Base-by-base conservation (phyloP, 2,797 vertebrate species). In the Aplochiton taeniatus region DNA sequence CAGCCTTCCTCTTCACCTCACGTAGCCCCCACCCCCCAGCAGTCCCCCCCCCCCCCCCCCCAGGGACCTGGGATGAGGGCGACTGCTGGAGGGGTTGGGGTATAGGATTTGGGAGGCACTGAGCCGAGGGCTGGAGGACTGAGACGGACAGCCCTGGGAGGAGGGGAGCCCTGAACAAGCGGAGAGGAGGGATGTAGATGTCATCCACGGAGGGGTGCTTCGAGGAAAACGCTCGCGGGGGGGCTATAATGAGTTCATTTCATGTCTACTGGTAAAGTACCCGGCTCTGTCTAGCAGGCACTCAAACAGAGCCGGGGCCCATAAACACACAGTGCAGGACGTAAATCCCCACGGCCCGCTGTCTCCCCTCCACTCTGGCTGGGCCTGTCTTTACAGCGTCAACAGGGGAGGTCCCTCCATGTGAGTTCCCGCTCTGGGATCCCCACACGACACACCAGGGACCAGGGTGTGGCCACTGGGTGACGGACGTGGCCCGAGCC, bases 191-290 rank as follows among this genome's bases (percentile, higher is more conserved):
- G 55, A 75, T 69, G 68, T 75, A 71, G 83, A 81, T 78, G 83
- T 87, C 85, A 72, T 68, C 80, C 60, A 73, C 83, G 72, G 68
- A 83, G 80, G 72, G n/a, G 80, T 84, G 84, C 83, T 10, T 72
- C 56, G 17, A 76, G 85, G 87, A 84, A 84, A 87, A 68, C 52
- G 47, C 80, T 81, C 48, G 59, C 74, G 11, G 31, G 65, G 83
- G 85, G 73, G 78, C 83, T 78, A 78, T 89, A 91, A 90, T 90
- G 85, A 88, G 83, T 88, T 89, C 88, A 88, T 90, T 90, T 90
- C 87, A 88, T 85, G 89, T 89, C 75, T 73, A 85, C 87, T 85
- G 87, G 87, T 86, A 89, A 89, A 88, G 87, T 87, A 83, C 84
- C 82, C n/a, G 77, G 86, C 90, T 88, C 82, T 80, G 85, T 88